Conservation (phyloP, 2,888 invertebrate species). For the Synergus japonicus region DNA sequence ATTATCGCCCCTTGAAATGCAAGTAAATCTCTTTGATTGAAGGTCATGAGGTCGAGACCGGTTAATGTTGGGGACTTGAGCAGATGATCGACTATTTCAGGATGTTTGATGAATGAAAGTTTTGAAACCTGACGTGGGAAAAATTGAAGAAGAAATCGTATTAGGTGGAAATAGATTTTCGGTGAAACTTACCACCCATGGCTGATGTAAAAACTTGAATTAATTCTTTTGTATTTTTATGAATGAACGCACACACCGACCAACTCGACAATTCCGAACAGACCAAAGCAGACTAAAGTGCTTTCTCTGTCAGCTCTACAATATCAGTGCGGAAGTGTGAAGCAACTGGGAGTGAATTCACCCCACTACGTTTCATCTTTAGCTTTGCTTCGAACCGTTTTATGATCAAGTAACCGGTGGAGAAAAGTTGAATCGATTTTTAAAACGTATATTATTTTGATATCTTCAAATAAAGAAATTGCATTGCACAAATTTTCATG, state of each 20-base stretch:
- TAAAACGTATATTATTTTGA: not conserved
- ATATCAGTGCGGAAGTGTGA: too few species aligned
- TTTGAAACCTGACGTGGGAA: not conserved
- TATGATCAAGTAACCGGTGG: not conserved
- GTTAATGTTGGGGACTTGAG: slow-evolving; percentile 3
- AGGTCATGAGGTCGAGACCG: slow-evolving; percentile 38
- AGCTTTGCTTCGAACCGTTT: not conserved
- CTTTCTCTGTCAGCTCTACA: too few species aligned
- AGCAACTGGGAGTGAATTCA: too few species aligned
- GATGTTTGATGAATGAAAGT: slow-evolving; percentile 22
- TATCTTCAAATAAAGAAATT: not conserved
- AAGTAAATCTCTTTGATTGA: slow-evolving; percentile 20
- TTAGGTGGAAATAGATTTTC: not conserved
- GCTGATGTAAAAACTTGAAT: slow-evolving; percentile 24
- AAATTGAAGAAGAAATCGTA: not conserved
- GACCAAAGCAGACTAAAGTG: slow-evolving; percentile 20
- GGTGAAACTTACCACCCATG: slow-evolving; percentile 30
- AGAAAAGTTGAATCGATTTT: not conserved
- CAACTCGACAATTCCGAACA: slow-evolving; percentile 29
- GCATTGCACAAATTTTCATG: not conserved
- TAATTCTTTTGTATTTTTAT: slow-evolving; percentile 28
- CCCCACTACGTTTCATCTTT: too few species aligned
- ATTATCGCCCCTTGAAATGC: slow-evolving; percentile 12
- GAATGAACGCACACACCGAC: slow-evolving; percentile 32
- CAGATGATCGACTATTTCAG: slow-evolving; percentile 10